Conservation (phyloP, 2,797 vertebrate species). For the Simalia tracyae region DNA sequence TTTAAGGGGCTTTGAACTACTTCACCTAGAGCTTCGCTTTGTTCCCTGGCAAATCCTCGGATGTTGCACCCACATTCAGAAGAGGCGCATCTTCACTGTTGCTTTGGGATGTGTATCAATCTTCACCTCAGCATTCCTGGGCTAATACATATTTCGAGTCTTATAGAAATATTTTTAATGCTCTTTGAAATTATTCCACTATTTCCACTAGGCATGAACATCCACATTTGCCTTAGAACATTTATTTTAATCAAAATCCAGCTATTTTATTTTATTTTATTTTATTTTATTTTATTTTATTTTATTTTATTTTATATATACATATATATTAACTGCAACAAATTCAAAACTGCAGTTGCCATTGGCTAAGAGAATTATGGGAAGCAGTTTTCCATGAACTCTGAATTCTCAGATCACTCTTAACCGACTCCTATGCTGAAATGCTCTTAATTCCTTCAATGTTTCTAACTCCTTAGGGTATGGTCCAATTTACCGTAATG, state of each 20-base stretch:
- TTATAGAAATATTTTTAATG: background rate
- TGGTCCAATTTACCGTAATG: slow-evolving; percentile 71
- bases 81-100: background rate
- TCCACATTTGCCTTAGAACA: background rate
- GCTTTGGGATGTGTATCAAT: background rate
- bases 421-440: background rate
- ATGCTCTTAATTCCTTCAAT: background rate
- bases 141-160: background rate
- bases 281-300: no score
- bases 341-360: background rate
- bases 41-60: background rate
- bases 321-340: no score
- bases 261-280: background rate
- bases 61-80: background rate
- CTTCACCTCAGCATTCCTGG: background rate
- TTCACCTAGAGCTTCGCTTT: background rate
- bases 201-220: background rate
- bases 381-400: background rate
- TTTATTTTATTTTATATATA: background rate
- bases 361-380: background rate
- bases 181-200: background rate
- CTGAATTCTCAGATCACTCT: background rate
- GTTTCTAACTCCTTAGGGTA: background rate
- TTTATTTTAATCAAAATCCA: background rate
- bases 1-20: background rate